These are phyloP conservation scores for Aphaenogaster rudis DNA, from an alignment of 1,140 invertebrate genomes.

Conservation along the genomic window DNA sequence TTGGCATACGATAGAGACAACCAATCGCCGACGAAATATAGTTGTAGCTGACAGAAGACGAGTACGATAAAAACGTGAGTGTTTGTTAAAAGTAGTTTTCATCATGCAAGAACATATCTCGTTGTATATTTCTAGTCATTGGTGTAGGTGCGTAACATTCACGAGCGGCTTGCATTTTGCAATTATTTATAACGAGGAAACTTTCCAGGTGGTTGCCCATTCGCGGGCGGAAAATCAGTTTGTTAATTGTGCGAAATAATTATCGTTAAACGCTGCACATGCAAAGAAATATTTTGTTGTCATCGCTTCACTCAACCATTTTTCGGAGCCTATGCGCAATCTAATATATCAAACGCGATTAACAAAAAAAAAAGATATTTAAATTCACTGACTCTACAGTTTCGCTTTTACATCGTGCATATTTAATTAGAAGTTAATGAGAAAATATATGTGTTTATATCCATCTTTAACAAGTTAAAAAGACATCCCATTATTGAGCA, in stretches of 20 bases:
- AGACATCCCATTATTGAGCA: background rate
- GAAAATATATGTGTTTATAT: slow-evolving; percentile 25
- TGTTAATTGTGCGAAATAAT: slow-evolving; percentile 74
- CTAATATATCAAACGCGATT: background rate
- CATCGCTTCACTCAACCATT: slow-evolving; percentile 42
- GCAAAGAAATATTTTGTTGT: slow-evolving; percentile 67
- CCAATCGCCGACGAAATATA: slow-evolving; percentile 39
- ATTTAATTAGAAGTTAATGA: slow-evolving; percentile 28
- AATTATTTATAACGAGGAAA: slow-evolving; percentile 79
- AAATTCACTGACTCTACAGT: background rate
- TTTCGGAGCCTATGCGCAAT: background rate
- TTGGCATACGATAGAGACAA: background rate
- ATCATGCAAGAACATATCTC: slow-evolving; percentile 69
- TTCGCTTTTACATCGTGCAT: background rate
- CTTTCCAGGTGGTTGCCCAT: slow-evolving; percentile 47
- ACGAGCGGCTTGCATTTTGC: slow-evolving; percentile 66
- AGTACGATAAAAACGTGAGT: slow-evolving; percentile 63
- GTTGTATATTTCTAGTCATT: background rate
- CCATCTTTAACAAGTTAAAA: background rate
- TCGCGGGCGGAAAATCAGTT: slow-evolving; percentile 44
- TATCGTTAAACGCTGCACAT: slow-evolving; percentile 68
- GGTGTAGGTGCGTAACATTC: background rate
- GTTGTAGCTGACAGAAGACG: slow-evolving; percentile 53
- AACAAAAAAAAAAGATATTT: background rate
- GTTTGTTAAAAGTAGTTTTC: slow-evolving; percentile 75